A percentile compares a stretch with the other conserved stretches of the same genome.
These are phyloP conservation scores for Mayetiola destructor DNA, from an alignment of 2,888 invertebrate genomes.

Conservation along the genomic window DNA sequence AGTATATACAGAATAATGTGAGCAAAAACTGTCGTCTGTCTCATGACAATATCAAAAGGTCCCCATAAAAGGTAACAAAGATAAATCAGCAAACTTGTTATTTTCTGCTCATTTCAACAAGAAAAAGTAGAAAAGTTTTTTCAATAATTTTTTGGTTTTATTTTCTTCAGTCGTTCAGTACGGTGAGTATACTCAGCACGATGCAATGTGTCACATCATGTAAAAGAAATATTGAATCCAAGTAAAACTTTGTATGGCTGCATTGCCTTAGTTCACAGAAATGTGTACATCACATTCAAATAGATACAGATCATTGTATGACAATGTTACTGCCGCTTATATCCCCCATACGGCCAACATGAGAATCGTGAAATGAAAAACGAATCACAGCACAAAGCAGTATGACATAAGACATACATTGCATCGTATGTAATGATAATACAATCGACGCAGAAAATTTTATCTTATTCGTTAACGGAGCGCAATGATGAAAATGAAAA, in stretches of 20 bases:
- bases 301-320: too few relatives aligned
- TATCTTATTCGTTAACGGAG: too few relatives aligned
- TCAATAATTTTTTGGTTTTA: background rate
- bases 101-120: too few relatives aligned
- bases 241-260: conserved; percentile 5
- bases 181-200: background rate
- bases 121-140: background rate
- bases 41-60: background rate
- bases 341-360: too few relatives aligned
- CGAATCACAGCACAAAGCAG: too few relatives aligned
- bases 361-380: too few relatives aligned
- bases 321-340: too few relatives aligned
- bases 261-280: conserved; percentile 2
- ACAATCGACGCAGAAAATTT: too few relatives aligned
- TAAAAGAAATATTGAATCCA: background rate
- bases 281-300: too few relatives aligned
- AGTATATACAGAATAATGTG: background rate
- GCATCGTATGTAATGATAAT: too few relatives aligned
- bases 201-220: background rate
- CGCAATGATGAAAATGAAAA: too few relatives aligned
- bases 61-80: background rate
- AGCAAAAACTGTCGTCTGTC: background rate
- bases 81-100: conserved; percentile 7
- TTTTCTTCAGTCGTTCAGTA: background rate
- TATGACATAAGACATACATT: too few relatives aligned